Conservation (phyloP, 2,888 invertebrate species). For the Clistopyga incitator region DNA sequence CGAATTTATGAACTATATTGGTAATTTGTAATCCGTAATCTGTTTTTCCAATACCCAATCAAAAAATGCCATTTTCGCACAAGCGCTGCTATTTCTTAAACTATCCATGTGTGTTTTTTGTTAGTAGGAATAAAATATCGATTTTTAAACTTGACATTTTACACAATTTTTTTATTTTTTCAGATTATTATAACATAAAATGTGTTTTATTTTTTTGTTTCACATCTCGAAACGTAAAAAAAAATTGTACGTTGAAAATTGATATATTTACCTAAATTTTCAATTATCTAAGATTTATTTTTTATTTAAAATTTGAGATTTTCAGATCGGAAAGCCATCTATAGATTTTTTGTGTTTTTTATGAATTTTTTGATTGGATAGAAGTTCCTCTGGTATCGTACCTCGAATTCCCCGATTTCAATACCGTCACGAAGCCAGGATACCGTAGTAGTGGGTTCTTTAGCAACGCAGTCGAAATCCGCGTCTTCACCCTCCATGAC, state of each 20-base stretch:
- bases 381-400: conserved; percentile 45
- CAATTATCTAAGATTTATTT: too few relatives aligned
- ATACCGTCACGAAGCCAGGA: conserved; percentile 86
- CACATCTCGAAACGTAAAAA: background rate
- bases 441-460: conserved; percentile 87
- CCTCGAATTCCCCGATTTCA: conserved; percentile 84
- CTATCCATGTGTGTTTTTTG: too few relatives aligned
- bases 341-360: background rate
- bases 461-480: conserved; percentile 92
- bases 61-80: too few relatives aligned
- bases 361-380: too few relatives aligned
- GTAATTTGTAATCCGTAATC: background rate
- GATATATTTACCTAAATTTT: too few relatives aligned
- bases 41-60: background rate
- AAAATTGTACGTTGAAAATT: background rate
- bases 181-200: background rate
- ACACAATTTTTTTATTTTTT: background rate
- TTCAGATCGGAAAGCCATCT: too few relatives aligned
- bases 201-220: too few relatives aligned
- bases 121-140: too few relatives aligned
- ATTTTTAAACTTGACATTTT: too few relatives aligned
- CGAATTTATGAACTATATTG: background rate
- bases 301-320: too few relatives aligned
- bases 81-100: too few relatives aligned
- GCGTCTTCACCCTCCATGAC: conserved; percentile 93